Base-by-base conservation (phyloP, 1,140 invertebrate species). In the Hyles euphorbiae region DNA sequence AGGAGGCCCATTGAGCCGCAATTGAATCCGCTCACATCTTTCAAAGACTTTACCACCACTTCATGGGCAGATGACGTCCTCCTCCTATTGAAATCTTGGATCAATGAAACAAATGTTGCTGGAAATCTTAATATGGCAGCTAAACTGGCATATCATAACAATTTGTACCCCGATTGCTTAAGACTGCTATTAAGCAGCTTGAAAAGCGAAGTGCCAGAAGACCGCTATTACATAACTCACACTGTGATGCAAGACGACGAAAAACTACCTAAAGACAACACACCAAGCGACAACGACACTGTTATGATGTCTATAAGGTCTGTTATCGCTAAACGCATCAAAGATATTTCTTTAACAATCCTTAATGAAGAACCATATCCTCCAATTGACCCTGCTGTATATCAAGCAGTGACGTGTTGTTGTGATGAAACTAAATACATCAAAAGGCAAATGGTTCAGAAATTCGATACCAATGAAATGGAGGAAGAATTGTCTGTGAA, bases 61-160 rank as follows among this genome's bases (percentile, higher is more conserved):
- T 76, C 80, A 1, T 88, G 86, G 86, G 76, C 78, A 0, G 86
- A 88, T 57, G 80, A 84, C 32, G 47, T 87, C 10, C 81, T 87
- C 5, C 48, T 81, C 0, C 64, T 76, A 0, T 69, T 88, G 1
- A 81, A 74, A 63, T 74, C 78, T 1, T 88, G 82, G 81, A 78
- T 88, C 11, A 78, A 79, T 32, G 67, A 79, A 52, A 70, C 78
- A 32, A 65, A 60, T 33, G 53, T 88, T 5, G 52, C 53, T 0
- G 54, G 60, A 6, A 88, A 84, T 58, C 58, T 65, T 3, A 87
- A 88, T 51, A 79, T 87, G 76, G 75, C 77, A 4, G 83, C 83
- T 0, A 88, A 87, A 57, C 69, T 84, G 5, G 78, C 81, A 2
- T 86, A 76, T 50, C 80, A 87, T 36, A 78, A 73, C 10, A 65